Conservation (phyloP, 2,888 invertebrate genomes). For the Netelia fuscicornis region DNA sequence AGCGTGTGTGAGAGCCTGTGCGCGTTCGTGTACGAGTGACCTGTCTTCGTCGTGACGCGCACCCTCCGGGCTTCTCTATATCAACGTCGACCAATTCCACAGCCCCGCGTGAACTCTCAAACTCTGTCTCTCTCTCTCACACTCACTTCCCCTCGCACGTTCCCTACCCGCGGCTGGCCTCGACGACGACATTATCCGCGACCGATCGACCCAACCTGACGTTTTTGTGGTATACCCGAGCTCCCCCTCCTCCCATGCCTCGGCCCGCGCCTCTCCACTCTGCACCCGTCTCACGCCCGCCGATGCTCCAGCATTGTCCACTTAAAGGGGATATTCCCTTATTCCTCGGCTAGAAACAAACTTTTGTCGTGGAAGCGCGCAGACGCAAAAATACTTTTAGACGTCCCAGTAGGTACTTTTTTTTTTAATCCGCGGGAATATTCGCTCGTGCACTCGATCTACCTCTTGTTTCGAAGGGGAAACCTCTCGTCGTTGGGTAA, state of each 20-base stretch:
- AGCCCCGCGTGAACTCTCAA: not conserved
- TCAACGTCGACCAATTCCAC: conserved; percentile 3
- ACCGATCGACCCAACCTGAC: conserved; percentile 62
- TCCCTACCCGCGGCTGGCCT: conserved; percentile 35
- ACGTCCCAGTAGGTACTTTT: too few species aligned
- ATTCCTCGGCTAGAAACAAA: not conserved
- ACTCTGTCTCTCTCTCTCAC: not conserved
- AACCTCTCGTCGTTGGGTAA: too few species aligned
- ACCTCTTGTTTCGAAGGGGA: too few species aligned
- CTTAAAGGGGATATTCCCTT: conserved; percentile 57
- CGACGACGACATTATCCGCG: conserved; percentile 51
- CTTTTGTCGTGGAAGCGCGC: not conserved
- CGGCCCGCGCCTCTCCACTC: not conserved
- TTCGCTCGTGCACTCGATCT: too few species aligned
- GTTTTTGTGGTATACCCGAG: conserved; percentile 54
- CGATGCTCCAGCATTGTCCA: not conserved
- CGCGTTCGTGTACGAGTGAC: conserved; percentile 15
- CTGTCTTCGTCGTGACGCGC: conserved; percentile 6
- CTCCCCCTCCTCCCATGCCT: not conserved
- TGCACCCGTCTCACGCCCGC: not conserved
- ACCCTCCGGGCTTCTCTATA: not conserved
- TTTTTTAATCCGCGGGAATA: too few species aligned
- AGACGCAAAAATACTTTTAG: not conserved
- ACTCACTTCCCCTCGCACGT: conserved; percentile 15
- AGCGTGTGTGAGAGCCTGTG: not conserved